These are phyloP conservation scores for Spodoptera picta DNA, from an alignment of 2,888 invertebrate genomes.

Conservation along the genomic window DNA sequence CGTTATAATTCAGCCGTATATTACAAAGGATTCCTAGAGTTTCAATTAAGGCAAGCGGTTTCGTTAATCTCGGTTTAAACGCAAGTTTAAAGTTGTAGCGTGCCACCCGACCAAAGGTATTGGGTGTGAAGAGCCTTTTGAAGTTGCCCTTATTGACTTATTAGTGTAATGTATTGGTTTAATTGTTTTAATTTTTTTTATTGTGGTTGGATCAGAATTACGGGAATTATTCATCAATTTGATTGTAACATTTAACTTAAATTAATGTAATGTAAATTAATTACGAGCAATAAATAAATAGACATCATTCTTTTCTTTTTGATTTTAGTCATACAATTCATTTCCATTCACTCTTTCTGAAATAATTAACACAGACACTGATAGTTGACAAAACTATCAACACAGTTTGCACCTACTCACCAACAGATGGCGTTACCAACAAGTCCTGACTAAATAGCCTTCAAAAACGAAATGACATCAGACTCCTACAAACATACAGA, in stretches of 20 bases:
- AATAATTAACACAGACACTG: not conserved
- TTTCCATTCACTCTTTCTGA: too few relatives aligned
- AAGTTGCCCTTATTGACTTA: slow-evolving; percentile 64
- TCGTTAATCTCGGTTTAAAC: slow-evolving; percentile 62
- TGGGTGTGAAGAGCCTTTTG: slow-evolving; percentile 70
- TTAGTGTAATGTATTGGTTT: slow-evolving; percentile 1
- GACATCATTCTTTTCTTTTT: too few relatives aligned
- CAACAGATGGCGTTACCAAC: slow-evolving; percentile 72
- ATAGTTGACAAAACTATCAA: not conserved
- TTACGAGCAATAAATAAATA: too few relatives aligned
- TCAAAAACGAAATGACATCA: slow-evolving; percentile 62
- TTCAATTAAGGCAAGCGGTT: slow-evolving; percentile 72
- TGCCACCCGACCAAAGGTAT: slow-evolving; percentile 55
- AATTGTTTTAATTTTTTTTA: slow-evolving; percentile 5
- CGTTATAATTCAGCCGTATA: slow-evolving; percentile 57
- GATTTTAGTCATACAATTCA: too few relatives aligned
- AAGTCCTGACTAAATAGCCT: not conserved
- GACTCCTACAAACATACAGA: slow-evolving; percentile 57
- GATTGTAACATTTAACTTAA: too few relatives aligned
- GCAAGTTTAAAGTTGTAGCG: slow-evolving; percentile 71
- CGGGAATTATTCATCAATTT: too few relatives aligned
- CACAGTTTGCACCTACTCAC: slow-evolving; percentile 59
- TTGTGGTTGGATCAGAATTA: too few relatives aligned
- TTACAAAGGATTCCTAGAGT: slow-evolving; percentile 72
- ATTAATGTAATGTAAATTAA: too few relatives aligned